phyloP scores from a whole-genome alignment of 2,888 invertebrate species.

The Drosophila anomalata region DNA sequence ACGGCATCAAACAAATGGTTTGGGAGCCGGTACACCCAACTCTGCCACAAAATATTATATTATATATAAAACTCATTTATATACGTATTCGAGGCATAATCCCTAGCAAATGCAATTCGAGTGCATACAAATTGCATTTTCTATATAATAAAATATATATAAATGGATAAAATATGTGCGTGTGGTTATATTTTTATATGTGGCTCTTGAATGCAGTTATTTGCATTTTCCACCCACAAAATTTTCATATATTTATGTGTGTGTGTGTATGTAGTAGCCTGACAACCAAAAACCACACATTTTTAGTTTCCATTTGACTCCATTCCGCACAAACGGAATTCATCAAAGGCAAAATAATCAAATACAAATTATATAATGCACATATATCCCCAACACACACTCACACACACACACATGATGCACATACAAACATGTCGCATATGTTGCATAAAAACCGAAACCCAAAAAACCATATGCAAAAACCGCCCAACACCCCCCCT shows the following conservation, averaged over 20 bases:
- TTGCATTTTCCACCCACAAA: constrained; percentile 32
- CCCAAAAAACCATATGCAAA: constrained; percentile 70
- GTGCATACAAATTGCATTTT: constrained; percentile 41
- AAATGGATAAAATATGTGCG: constrained; percentile 9
- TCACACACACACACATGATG: constrained; percentile 30
- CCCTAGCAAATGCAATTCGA: constrained; percentile 35
- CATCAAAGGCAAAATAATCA: constrained; percentile 58
- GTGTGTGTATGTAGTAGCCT: constrained; percentile 3
- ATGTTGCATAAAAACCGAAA: constrained; percentile 72
- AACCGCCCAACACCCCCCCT: constrained; percentile 53
- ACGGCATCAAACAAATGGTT: constrained; percentile 30
- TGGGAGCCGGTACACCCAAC: constrained; percentile 40
- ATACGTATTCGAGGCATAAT: constrained; percentile 15
- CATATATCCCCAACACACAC: neutral
- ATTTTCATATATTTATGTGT: constrained; percentile 5
- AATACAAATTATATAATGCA: constrained; percentile 72
- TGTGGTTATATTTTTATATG: constrained; percentile 13
- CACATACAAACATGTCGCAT: constrained; percentile 55
- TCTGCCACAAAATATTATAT: constrained; percentile 8
- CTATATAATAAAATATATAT: constrained; percentile 25
- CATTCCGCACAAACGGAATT: constrained; percentile 47
- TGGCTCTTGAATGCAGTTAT: constrained; percentile 20
- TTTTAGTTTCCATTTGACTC: constrained; percentile 54
- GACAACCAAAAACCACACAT: constrained; percentile 25
- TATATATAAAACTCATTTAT: constrained; percentile 18